Evolutionary conservation across 2,888 invertebrate genomes (phyloP).

Genomic region (Hemicrepidius hirtus): DNA sequence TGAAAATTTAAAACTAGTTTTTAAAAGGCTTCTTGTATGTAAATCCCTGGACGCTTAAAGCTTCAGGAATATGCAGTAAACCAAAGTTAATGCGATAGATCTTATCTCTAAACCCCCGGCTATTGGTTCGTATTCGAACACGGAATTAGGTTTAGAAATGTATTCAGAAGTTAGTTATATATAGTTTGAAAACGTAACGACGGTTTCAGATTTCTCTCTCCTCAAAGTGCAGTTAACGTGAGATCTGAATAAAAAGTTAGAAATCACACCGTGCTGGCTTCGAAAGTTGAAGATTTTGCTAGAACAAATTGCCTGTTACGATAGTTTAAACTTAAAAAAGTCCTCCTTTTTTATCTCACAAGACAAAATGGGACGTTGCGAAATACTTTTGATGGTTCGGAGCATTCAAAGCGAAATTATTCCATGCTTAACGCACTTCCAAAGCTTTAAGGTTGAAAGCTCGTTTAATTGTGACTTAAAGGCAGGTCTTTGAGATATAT

Average conservation of each 20-base stretch:
- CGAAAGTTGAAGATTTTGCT: slow-evolving; percentile 37
- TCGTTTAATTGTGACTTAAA: background rate
- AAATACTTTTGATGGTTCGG: background rate
- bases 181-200: slow-evolving; percentile 46
- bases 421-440: slow-evolving; percentile 1
- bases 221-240: slow-evolving; percentile 31
- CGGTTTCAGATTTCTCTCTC: slow-evolving; percentile 39
- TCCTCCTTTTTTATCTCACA: background rate
- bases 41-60: slow-evolving; percentile 9
- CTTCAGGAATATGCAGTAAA: slow-evolving; percentile 59
- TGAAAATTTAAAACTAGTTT: slow-evolving; percentile 13
- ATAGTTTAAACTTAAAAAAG: slow-evolving; percentile 11
- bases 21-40: slow-evolving; percentile 1
- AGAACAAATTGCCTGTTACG: slow-evolving; percentile 36
- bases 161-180: slow-evolving; percentile 54
- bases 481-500: background rate
- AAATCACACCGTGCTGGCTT: slow-evolving; percentile 27
- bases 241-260: slow-evolving; percentile 27
- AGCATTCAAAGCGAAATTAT: background rate
- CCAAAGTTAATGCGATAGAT: slow-evolving; percentile 66
- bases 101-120: slow-evolving; percentile 62
- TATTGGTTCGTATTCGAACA: slow-evolving; percentile 63
- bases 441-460: background rate
- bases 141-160: slow-evolving; percentile 63
- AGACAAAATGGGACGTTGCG: background rate